Conservation (phyloP, 2,797 vertebrate species). For the Oophaga sylvatica region DNA sequence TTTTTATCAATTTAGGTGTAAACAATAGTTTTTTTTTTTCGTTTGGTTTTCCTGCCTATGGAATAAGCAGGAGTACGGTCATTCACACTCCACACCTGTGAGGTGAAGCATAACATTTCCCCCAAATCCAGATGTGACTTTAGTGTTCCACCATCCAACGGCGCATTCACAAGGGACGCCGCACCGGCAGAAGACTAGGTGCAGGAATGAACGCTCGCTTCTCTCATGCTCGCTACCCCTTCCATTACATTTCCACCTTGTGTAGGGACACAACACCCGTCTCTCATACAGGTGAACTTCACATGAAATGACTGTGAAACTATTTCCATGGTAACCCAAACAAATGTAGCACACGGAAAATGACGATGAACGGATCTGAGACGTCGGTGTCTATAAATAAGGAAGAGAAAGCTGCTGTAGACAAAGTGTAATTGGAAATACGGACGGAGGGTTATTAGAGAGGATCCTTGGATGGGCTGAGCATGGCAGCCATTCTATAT, state of each 20-base stretch:
- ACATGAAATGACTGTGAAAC: slow-evolving; percentile 1
- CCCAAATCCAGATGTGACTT: background rate
- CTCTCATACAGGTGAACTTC: background rate
- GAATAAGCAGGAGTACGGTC: background rate
- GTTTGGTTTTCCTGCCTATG: too few relatives aligned
- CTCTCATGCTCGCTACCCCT: background rate
- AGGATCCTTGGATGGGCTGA: background rate
- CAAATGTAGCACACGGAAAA: background rate
- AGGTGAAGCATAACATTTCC: slow-evolving; percentile 8
- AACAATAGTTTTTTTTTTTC: too few relatives aligned
- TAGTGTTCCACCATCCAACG: slow-evolving; percentile 1
- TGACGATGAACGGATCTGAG: background rate
- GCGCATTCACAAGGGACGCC: background rate
- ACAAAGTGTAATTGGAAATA: background rate
- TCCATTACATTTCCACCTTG: slow-evolving; percentile 19
- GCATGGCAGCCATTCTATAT: too few relatives aligned
- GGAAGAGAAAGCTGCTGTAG: background rate
- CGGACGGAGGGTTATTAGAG: background rate
- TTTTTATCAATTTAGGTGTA: too few relatives aligned
- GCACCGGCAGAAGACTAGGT: background rate
- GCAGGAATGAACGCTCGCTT: background rate
- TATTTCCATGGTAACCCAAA: background rate
- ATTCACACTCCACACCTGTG: background rate
- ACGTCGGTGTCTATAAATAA: background rate
- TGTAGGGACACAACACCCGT: background rate